Percentiles rank a stretch among this genome's conserved stretches.
phyloP scores from a whole-genome alignment of 2,888 invertebrate species.

The Syrista parreyssii region DNA sequence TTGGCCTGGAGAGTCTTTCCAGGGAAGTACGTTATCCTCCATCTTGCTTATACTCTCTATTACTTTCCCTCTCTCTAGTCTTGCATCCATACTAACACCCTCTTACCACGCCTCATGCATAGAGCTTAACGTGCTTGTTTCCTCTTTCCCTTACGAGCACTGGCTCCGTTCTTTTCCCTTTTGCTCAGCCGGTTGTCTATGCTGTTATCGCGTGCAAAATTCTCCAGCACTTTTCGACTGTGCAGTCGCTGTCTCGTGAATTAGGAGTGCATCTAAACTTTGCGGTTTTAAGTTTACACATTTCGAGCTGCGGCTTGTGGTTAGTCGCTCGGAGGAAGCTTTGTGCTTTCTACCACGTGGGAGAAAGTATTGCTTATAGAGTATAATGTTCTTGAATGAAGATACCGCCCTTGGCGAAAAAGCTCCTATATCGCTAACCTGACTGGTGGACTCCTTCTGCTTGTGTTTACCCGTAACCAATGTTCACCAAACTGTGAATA shows the following conservation, averaged over 20 bases:
- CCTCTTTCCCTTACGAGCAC: not conserved
- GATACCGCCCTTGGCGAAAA: not conserved
- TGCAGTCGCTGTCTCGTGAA: conserved; percentile 33
- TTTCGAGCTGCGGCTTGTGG: not conserved
- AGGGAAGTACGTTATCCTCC: not conserved
- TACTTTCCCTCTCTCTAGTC: not conserved
- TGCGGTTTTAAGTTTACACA: conserved; percentile 28
- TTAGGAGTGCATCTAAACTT: conserved; percentile 46
- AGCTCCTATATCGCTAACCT: not conserved
- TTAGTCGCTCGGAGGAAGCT: not conserved
- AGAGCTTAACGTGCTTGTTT: not conserved
- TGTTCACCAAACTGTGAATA: not conserved
- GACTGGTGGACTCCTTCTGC: not conserved
- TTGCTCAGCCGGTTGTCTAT: not conserved
- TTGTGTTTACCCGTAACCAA: not conserved
- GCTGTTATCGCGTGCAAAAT: not conserved
- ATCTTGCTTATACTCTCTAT: not conserved
- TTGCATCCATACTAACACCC: not conserved
- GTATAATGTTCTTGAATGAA: not conserved
- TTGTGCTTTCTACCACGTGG: not conserved
- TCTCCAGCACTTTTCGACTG: not conserved
- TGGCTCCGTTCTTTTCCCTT: not conserved
- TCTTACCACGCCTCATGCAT: not conserved
- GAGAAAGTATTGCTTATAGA: not conserved
- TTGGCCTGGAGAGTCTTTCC: conserved; percentile 40